Evolutionary conservation across 2,113 vertebrate species (phyloP), one percentile per base, ranked within the genome.

Genomic region (Catagonus wagneri): DNA sequence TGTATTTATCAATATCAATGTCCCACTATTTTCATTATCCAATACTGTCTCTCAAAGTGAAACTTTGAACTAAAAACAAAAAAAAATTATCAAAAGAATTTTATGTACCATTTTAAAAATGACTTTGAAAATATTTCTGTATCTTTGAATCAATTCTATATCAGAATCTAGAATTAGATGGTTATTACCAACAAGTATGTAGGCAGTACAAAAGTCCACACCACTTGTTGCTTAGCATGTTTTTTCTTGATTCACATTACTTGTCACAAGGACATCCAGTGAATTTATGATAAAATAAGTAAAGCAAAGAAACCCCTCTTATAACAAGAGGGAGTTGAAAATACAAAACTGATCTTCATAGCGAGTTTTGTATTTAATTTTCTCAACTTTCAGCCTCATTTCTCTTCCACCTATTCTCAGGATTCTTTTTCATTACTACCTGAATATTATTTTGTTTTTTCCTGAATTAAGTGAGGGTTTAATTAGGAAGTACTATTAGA

Each of bases 171-270:
- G 23, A 78, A 68, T 87, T 88, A 90, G 19, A 78, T 91, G 56
- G 19, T 34, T 66, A 14, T 32, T 72, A 52, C 29, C 66, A 75
- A 27, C 16, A 95, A 52, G 22, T 68, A 61, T 75, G n/a, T 7
- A 83, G 54, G 22, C 39, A 93, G 36, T 22, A 52, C 54, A 71
- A 58, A 94, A 52, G n/a, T 72, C 39, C 11, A 2, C 2, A 88
- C 56, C 6, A 68, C 14, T 94, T 65, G 32, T 22, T 89, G 12
- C 36, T 96, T 72, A 85, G 44, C 80, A 39, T 8, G 6, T 68
- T 93, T 54, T 91, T 94, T 63, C 95, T 93, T 83, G 66, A 96
- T 65, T 75, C 17, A 72, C 34, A 58, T 95, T 93, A 85, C 3
- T 96, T 94, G 75, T 56, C 90, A 69, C 12, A 74, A 96, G 58